Evolutionary conservation across 2,797 vertebrate species (phyloP).

Genomic region (Capromys pilorides): DNA sequence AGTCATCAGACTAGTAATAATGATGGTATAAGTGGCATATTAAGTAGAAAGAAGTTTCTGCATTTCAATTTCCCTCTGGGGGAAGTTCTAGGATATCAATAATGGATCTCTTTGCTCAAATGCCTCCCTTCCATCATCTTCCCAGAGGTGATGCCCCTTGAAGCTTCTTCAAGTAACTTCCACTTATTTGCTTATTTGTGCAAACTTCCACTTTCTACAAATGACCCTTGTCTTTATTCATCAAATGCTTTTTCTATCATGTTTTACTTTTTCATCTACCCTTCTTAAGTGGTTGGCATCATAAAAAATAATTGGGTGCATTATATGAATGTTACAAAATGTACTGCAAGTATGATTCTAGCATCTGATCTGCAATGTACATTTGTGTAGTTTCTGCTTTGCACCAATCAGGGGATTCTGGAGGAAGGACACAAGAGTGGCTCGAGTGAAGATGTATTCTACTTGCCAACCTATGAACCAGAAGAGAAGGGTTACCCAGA

Average conservation of each 20-base stretch:
- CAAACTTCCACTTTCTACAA: neutral
- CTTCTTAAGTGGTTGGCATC: neutral
- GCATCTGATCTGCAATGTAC: neutral
- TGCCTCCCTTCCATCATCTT: neutral
- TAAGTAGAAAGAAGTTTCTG: neutral
- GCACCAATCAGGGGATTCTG: neutral
- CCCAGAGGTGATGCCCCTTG: neutral
- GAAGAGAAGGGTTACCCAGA: neutral
- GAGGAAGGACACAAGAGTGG: neutral
- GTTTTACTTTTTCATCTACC: neutral
- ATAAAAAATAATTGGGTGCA: neutral
- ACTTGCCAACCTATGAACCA: neutral
- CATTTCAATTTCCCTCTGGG: neutral
- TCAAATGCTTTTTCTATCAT: neutral
- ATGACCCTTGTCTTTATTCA: neutral
- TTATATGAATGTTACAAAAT: neutral
- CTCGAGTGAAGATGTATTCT: neutral
- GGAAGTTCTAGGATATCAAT: neutral
- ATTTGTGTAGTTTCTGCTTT: neutral
- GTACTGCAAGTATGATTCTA: neutral
- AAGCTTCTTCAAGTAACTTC: neutral
- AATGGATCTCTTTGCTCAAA: neutral
- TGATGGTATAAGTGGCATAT: neutral
- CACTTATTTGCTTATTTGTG: neutral
- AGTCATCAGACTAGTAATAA: conserved; percentile 7